Base-by-base conservation (phyloP, 2,888 invertebrate genomes). In the Athrips mouffetella region DNA sequence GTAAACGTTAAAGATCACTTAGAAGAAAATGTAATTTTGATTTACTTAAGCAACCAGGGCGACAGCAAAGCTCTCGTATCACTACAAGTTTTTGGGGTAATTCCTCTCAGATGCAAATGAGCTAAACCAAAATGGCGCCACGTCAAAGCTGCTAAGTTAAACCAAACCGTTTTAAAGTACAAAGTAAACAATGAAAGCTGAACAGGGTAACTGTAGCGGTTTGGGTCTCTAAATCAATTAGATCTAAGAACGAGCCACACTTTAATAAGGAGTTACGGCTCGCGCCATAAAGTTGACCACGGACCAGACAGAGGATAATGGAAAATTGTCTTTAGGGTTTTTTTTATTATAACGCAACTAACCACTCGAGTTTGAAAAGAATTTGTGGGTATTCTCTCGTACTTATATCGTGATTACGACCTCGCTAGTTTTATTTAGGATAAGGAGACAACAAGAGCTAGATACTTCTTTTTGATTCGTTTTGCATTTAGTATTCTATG, bases 181-280 rank as follows among this genome's bases (percentile, higher is more conserved):
- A 42, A 48, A 51, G 48, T 49, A 52, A 55, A 50, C 50, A 51
- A 48, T 50, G 40, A 33, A 70, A 66, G 56, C 56, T 11, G 37
- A 21, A 21, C 37, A 11, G 10, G 37, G 65, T 63, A 63, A 65
- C 65, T 68, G 73, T 70, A 73, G 70, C 65, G 68, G 68, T 62
- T 63, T 62, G 63, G 66, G 72, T 76, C 75, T 75, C 76, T 84
- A 85, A 85, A 85, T 85, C 85, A 86, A 83, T 86, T 84, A 84
- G 80, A 73, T 61, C 65, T 62, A 71, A 80, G 76, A 70, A 72
- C 67, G 66, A 67, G 71, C 69, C 68, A n/a, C 76, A 73, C 63
- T 82, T 85, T 85, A 83, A 86, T 84, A 85, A 83, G 83, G 65
- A 86, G 78, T 84, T 82, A 86, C 80, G 74, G 70, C 66, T 57